Evolutionary conservation across 2,113 vertebrate species (phyloP).

Genomic region (Melanerpes aurifrons): DNA sequence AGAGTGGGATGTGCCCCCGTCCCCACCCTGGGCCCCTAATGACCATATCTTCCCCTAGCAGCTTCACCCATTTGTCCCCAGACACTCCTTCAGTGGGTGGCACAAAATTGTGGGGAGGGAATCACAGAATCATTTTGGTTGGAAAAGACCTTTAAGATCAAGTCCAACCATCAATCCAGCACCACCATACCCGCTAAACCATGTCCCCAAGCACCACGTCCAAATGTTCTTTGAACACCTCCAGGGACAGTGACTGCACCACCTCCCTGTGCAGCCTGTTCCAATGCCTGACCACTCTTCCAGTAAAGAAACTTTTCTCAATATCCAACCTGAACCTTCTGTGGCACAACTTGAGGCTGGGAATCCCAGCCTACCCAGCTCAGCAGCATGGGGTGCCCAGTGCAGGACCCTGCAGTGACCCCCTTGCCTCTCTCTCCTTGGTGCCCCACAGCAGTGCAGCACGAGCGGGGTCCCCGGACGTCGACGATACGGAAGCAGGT

Average conservation of each 20-base stretch:
- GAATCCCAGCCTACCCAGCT: neutral
- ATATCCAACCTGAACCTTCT: too few relatives aligned
- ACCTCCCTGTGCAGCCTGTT: too few relatives aligned
- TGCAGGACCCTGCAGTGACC: neutral
- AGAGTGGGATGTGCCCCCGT: neutral
- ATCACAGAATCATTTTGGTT: neutral
- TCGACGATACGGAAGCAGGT: conserved; percentile 99
- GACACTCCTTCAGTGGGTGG: neutral
- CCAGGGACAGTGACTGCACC: too few relatives aligned
- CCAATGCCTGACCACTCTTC: too few relatives aligned
- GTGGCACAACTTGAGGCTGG: too few relatives aligned
- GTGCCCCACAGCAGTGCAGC: conserved; percentile 89
- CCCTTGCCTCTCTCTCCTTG: neutral
- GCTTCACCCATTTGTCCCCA: neutral
- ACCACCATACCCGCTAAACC: too few relatives aligned
- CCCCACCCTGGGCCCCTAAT: neutral
- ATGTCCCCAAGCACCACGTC: too few relatives aligned
- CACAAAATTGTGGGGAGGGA: neutral
- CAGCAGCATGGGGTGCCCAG: fast-evolving
- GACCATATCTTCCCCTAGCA: neutral
- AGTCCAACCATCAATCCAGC: too few relatives aligned
- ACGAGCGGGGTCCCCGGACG: conserved; percentile 94
- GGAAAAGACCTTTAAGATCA: too few relatives aligned
- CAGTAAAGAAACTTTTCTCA: too few relatives aligned
- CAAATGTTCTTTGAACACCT: too few relatives aligned